A percentile compares a stretch with the other conserved stretches of the same genome.
phyloP scores from a whole-genome alignment of 1,140 invertebrate species.

The Drosophila orena region DNA sequence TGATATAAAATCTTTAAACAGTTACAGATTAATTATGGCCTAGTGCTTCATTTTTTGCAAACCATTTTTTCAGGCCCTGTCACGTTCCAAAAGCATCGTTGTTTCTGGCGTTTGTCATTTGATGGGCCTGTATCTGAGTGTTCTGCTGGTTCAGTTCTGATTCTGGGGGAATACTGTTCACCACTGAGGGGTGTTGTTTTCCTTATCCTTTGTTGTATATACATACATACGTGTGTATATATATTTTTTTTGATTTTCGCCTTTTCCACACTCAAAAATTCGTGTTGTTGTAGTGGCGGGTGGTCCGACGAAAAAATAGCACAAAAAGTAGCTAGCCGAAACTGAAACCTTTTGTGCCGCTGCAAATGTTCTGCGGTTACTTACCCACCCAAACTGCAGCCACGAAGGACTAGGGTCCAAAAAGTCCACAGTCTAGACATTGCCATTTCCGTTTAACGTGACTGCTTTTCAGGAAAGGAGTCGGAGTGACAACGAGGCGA shows the following conservation, averaged over 20 bases:
- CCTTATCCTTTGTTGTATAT: slow-evolving; percentile 9
- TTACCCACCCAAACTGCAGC: slow-evolving; percentile 10
- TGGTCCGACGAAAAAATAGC: background rate
- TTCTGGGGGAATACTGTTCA: slow-evolving; percentile 12
- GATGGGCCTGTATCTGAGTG: slow-evolving; percentile 13
- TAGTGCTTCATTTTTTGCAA: background rate
- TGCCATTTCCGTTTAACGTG: slow-evolving; percentile 81
- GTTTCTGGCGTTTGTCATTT: slow-evolving; percentile 45
- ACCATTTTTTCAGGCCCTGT: background rate
- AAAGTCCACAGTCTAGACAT: slow-evolving; percentile 77
- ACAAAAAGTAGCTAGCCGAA: slow-evolving; percentile 38
- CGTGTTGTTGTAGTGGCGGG: slow-evolving; percentile 24
- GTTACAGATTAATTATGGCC: background rate
- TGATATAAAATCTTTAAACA: background rate
- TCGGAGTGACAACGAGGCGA: slow-evolving; percentile 26
- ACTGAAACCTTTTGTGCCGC: slow-evolving; percentile 67
- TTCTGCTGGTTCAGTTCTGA: slow-evolving; percentile 2
- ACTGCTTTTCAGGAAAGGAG: slow-evolving; percentile 48
- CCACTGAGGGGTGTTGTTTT: background rate
- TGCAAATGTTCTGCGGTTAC: slow-evolving; percentile 69
- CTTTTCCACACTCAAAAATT: slow-evolving; percentile 18
- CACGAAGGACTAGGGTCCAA: slow-evolving; percentile 22
- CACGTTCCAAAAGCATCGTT: slow-evolving; percentile 38
- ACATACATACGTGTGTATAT: slow-evolving; percentile 3
- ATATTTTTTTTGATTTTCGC: slow-evolving; percentile 10